Percentiles rank a stretch among this genome's conserved stretches.
These are phyloP conservation scores for Odobenus rosmarus DNA, from an alignment of 2,113 vertebrate genomes.

Conservation along the genomic window DNA sequence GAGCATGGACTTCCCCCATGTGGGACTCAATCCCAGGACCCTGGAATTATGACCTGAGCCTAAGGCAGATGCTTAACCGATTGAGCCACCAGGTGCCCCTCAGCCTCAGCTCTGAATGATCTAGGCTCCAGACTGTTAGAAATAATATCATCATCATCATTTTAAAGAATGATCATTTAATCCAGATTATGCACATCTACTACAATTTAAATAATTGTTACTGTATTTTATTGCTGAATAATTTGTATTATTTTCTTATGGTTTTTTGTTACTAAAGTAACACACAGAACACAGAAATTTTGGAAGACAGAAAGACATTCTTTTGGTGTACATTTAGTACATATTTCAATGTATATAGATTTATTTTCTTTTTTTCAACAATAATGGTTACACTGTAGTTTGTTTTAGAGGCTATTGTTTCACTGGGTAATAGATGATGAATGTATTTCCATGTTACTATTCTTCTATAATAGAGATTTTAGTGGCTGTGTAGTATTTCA, in stretches of 20 bases:
- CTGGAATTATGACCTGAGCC: too few relatives aligned
- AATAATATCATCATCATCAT: neutral
- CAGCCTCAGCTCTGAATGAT: neutral
- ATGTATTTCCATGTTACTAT: neutral
- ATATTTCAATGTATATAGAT: neutral
- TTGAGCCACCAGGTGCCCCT: neutral
- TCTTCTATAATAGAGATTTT: conserved; percentile 20
- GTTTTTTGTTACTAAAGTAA: conserved; percentile 12
- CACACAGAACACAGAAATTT: neutral
- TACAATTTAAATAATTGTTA: conserved; percentile 11
- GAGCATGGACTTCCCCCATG: too few relatives aligned
- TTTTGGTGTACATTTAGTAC: neutral
- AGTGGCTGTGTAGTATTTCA: neutral
- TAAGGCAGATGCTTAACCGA: neutral
- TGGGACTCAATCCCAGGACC: too few relatives aligned
- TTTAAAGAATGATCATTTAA: conserved; percentile 41
- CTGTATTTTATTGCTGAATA: neutral
- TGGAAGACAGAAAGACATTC: neutral
- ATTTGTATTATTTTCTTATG: neutral
- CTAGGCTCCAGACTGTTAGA: neutral
- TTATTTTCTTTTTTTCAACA: conserved; percentile 14
- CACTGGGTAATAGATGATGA: neutral
- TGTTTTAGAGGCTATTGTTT: neutral
- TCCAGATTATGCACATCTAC: neutral
- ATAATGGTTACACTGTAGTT: neutral